Evolutionary conservation across 2,888 invertebrate genomes (phyloP).

Genomic region (Harmothoe impar): DNA sequence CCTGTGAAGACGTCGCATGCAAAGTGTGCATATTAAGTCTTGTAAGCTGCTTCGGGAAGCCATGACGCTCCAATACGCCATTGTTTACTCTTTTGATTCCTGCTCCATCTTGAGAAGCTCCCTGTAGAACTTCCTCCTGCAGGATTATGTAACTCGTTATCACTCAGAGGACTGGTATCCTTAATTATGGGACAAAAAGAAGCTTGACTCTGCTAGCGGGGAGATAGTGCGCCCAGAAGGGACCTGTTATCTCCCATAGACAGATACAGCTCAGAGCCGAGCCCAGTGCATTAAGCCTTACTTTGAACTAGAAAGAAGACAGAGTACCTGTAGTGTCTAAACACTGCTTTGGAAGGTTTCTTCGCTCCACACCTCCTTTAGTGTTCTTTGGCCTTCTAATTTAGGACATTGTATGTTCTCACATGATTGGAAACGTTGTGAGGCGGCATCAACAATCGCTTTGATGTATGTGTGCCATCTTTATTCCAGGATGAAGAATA

Average conservation of each 20-base stretch:
- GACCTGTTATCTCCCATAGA: not conserved
- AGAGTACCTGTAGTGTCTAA: no score
- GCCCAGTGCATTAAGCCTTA: no score
- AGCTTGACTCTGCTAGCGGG: not conserved
- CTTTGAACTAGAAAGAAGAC: no score
- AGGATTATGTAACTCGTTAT: conserved; percentile 15
- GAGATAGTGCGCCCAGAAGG: not conserved
- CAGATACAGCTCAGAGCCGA: not conserved
- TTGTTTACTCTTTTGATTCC: not conserved
- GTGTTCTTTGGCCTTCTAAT: no score
- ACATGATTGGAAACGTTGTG: no score
- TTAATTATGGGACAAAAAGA: not conserved
- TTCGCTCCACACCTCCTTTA: no score
- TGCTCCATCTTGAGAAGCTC: not conserved
- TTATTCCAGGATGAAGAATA: no score
- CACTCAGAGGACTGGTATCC: not conserved
- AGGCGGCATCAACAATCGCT: no score
- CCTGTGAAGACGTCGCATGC: not conserved
- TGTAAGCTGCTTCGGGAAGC: not conserved
- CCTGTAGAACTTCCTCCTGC: not conserved
- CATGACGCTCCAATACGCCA: not conserved
- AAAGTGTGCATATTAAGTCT: no score
- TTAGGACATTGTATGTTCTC: no score
- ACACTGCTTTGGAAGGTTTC: no score
- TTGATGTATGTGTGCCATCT: no score